Base-by-base conservation (phyloP, 1,140 invertebrate genomes). In the Ylistrum balloti region DNA sequence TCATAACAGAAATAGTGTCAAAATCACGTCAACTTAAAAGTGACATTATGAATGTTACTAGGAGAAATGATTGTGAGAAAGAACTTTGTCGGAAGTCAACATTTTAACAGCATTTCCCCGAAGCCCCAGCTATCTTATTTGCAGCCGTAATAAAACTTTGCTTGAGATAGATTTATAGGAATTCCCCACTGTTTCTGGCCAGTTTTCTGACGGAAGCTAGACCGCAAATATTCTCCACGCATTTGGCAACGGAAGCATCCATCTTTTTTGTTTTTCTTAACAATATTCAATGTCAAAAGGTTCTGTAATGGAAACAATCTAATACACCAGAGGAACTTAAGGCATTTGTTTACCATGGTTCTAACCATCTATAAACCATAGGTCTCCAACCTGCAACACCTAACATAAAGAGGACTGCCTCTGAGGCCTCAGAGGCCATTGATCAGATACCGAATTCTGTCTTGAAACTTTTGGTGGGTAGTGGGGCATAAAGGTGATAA, bases 81-180 rank as follows among this genome's bases (percentile, higher is more conserved):
- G 56, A 74, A 74, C 20, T 74, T n/a, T 74, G 56, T 74, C 56
- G 56, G 56, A 74, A 74, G 56, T 74, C n/a, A 28, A 0, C 56
- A 74, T 74, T 74, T 74, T 74, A 74, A n/a, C 56, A n/a, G 56
- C 56, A 74, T 74, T 74, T 74, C 56, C 56, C 56, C 13, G n/a
- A 28, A 74, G 56, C 17, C 22, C 22, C 56, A 28, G 56, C 56
- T n/a, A 7, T 74, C 56, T n/a, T 74, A 74, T 74, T 74, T 74
- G 22, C 56, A 74, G 56, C n/a, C 28, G 28, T 28, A 74, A 74
- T 74, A 74, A 74, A 74, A n/a, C 56, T 28, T 74, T 22, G 56
- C 56, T 74, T 22, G n/a, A 74, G 56, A 74, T 9, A 11, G 56
- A 74, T 74, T 74, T 74, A 74, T 74, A 74, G 56, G 56, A 28